A percentile compares a stretch with the other conserved stretches of the same genome.
These are phyloP conservation scores for Nyctereutes procyonoides DNA, from an alignment of 2,113 vertebrate genomes.

Conservation along the genomic window DNA sequence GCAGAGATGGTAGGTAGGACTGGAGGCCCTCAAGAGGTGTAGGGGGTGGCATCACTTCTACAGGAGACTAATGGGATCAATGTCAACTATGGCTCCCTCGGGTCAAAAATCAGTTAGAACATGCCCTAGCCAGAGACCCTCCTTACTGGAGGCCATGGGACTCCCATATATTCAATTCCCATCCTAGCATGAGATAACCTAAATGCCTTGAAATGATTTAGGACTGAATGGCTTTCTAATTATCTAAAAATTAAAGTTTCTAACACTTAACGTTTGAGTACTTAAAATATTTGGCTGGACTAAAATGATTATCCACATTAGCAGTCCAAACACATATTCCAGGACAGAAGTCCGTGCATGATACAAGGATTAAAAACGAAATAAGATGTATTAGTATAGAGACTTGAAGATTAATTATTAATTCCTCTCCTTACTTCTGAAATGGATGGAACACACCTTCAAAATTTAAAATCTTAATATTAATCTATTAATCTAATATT, in stretches of 20 bases:
- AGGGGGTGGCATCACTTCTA: neutral
- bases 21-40: neutral
- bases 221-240: neutral
- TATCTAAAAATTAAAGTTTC: constrained; percentile 34
- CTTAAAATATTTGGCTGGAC: neutral
- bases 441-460: neutral
- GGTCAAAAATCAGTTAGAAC: neutral
- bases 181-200: neutral
- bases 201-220: neutral
- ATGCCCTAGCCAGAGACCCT: neutral
- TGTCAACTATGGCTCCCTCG: neutral
- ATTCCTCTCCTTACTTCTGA: neutral
- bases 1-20: neutral
- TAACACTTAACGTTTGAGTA: neutral
- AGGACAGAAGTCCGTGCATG: neutral
- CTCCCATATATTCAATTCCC: neutral
- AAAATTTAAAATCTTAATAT: constrained; percentile 31
- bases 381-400: neutral
- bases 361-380: constrained; percentile 11
- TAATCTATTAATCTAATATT: neutral
- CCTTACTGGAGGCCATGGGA: neutral
- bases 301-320: neutral
- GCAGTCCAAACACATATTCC: neutral
- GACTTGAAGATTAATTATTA: neutral
- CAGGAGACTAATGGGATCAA: neutral